Evolutionary conservation across 2,113 vertebrate species (phyloP).

Genomic region (Chroicocephalus ridibundus): DNA sequence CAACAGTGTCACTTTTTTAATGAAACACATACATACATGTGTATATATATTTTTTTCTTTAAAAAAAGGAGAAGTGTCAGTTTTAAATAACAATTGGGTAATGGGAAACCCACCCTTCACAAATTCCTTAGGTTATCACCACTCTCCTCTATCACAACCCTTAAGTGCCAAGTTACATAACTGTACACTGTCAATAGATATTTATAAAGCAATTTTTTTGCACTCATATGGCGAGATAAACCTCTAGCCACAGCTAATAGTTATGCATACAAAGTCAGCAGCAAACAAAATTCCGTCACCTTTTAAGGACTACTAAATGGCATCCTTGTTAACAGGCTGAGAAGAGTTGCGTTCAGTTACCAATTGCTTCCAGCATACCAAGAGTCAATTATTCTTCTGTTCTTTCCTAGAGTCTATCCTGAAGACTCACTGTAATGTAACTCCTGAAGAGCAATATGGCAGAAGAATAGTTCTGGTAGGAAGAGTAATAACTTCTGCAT

Average conservation of each 20-base stretch:
- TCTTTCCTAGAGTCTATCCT: not conserved
- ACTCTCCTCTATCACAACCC: not conserved
- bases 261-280: not conserved
- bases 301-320: slow-evolving; percentile 2
- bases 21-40: not conserved
- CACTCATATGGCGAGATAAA: not conserved
- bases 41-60: no score
- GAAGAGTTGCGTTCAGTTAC: not conserved
- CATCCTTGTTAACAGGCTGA: not conserved
- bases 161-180: not conserved
- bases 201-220: not conserved
- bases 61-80: not conserved
- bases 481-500: not conserved
- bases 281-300: not conserved
- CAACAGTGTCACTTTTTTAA: not conserved
- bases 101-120: not conserved
- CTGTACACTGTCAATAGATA: not conserved
- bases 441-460: not conserved
- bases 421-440: not conserved
- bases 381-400: not conserved
- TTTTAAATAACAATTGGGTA: not conserved
- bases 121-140: not conserved
- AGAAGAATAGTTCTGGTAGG: not conserved
- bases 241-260: not conserved
- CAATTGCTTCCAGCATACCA: not conserved